Conservation (phyloP, 2,797 vertebrate genomes). For the Syndactyla subalaris region DNA sequence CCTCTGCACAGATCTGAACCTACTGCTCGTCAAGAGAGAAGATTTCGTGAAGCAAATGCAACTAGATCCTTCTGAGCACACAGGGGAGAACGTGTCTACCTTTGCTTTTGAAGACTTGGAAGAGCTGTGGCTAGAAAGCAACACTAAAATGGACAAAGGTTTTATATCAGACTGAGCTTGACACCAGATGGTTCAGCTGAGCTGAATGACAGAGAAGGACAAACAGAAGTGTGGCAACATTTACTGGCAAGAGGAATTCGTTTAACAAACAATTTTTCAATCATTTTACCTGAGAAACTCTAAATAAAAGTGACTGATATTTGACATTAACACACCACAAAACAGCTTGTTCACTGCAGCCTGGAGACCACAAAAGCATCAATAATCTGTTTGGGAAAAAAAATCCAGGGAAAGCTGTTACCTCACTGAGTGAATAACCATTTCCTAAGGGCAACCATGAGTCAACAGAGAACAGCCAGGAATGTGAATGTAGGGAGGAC, state of each 20-base stretch:
- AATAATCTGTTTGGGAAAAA: background rate
- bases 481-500: background rate
- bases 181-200: accelerated
- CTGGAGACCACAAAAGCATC: background rate
- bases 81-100: background rate
- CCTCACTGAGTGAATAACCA: background rate
- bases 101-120: background rate
- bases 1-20: background rate
- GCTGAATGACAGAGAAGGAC: background rate
- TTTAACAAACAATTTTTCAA: background rate
- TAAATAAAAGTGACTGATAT: background rate
- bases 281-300: background rate
- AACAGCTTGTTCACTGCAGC: background rate
- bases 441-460: background rate
- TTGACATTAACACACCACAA: background rate
- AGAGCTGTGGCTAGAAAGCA: background rate
- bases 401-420: background rate
- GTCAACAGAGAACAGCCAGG: background rate
- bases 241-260: background rate
- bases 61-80: background rate
- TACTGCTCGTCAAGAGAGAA: background rate
- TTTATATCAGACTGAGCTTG: background rate
- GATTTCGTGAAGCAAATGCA: background rate
- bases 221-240: accelerated
- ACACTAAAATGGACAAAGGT: accelerated